Conservation (phyloP, 2,113 vertebrate genomes). For the Sander lucioperca region DNA sequence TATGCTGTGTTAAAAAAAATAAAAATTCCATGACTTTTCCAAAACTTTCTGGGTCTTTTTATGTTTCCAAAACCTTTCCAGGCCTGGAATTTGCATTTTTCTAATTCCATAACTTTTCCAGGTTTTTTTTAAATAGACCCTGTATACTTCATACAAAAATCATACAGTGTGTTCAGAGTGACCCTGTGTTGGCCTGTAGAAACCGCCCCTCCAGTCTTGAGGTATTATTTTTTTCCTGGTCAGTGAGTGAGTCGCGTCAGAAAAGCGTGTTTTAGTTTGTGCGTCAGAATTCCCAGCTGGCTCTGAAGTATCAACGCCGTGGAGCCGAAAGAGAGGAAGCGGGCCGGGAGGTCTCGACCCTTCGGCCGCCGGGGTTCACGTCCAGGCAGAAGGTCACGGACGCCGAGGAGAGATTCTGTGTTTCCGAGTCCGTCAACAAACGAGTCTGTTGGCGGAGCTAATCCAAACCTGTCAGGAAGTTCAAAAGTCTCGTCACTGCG, state of each 20-base stretch:
- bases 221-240: neutral
- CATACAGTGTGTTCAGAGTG: neutral
- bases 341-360: constrained; percentile 48
- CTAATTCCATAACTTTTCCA: too few species aligned
- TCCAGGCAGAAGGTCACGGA: constrained; percentile 51
- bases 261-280: constrained; percentile 20
- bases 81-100: too few species aligned
- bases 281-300: constrained; percentile 59
- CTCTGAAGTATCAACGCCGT: constrained; percentile 39
- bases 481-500: neutral
- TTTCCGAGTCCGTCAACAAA: neutral
- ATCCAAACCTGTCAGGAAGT: neutral
- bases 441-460: neutral
- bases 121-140: too few species aligned
- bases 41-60: too few species aligned
- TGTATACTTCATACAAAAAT: too few species aligned
- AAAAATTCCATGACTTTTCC: too few species aligned
- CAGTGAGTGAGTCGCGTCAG: neutral
- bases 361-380: constrained; percentile 10
- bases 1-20: too few species aligned
- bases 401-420: neutral
- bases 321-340: constrained; percentile 41
- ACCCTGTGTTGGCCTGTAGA: neutral
- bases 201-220: neutral
- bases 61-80: too few species aligned